Evolutionary conservation across 2,113 vertebrate genomes (phyloP), one percentile per base, ranked within the genome.

Genomic region (Brachyhypopomus gauderio): DNA sequence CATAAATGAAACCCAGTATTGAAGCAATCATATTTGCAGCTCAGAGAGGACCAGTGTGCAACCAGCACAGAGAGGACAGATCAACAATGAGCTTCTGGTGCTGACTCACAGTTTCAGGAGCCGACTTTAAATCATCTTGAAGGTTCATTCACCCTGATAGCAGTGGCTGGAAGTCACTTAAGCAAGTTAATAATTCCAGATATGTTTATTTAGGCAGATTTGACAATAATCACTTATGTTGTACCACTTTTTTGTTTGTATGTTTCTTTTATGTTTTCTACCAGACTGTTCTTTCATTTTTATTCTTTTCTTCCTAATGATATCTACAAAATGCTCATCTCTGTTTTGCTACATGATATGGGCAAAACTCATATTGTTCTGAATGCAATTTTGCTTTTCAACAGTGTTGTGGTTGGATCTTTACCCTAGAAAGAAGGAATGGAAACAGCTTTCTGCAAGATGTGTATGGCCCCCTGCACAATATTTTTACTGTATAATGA

Each of bases 111-210:
- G 25, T 64, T 38, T 80, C 4, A 0, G 27, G 67, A 36, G 48
- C 6, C 38, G 22, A 60, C 58, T 59, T 80, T 83, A 73, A 78
- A 82, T 71, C 71, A 19, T 30, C 56, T 38, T 16, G 2, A 59
- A 38, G 70, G 83, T 56, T 67, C 69, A 67, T 67, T 73, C 14
- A 84, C 69, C 83, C 34, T 8, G 6, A 66, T 38, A 7, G 25
- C 62, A 20, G 36, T 76, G 75, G 63, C 64, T 1, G 19, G 20
- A 34, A 8, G 7, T 5, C 27, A 66, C 25, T 12, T 9, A 70
- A n/a, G 6, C 22, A 19, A 22, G 75, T 64, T 25, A 64, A 77
- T 77, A 66, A 22, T 36, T 22, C 5, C 34, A 60, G 30, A 41
- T 62, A 41, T 59, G 55, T 3, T 59, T 56, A 20, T 67, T 74